Base-by-base conservation (phyloP, 2,888 invertebrate species). In the Busseola fusca region DNA sequence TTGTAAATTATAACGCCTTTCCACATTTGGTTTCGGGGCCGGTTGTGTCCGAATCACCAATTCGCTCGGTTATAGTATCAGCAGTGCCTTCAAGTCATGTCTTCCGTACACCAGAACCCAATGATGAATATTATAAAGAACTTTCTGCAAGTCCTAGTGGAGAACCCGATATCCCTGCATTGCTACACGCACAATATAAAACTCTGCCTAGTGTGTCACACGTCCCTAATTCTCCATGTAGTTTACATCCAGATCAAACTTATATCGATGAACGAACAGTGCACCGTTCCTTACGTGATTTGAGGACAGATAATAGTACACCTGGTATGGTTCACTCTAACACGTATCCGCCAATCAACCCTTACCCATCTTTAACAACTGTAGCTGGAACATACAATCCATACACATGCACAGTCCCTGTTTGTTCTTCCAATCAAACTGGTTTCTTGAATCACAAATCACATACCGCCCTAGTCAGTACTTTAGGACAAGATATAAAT, bases 301-400 rank as follows among this genome's bases (percentile, higher is more conserved):
- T 94, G 63, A 90, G 94, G 83, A 88, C 91, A 66, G 92, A 88
- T 80, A 91, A 87, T 69, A 72, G 90, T 74, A 87, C 93, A 68
- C 88, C 92, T 56, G 89, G 87, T 76, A 93, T 96, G 93, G 92
- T 92, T 57, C 93, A 95, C 87, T 95, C 96, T 58, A 90, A 92
- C 67, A 94, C 96, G 65, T 94, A 95, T 87, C 94, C 96, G 75
- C 93, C 94, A 72, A 89, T 92, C 70, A 93, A 95, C 86, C 93
- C 96, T 63, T 95, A 94, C 83, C 94, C 96, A 80, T 91, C 94
- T 84, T 85, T 96, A 84, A 94, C 96, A 77, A 94, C 96, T 66
- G 95, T 96, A 70, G 95, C 95, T 72, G 95, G 95, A 78, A 93
- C 94, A 63, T 95, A 92, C 86, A 95, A 95, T 86, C 94, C 95